Base-by-base conservation (phyloP, 92 coral and sea anemone genomes). In the Metridium senile region DNA sequence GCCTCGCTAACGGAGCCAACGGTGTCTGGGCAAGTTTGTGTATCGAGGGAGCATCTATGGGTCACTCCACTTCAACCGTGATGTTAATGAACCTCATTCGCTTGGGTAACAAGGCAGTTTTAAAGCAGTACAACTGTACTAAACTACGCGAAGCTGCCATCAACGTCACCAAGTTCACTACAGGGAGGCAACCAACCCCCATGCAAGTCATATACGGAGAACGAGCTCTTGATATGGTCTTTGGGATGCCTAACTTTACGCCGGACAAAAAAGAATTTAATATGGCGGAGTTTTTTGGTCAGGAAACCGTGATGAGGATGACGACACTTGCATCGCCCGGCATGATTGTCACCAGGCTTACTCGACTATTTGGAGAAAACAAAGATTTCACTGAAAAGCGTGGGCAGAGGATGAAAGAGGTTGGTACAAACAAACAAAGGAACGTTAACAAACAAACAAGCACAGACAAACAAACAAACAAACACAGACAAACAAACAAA, bases 11-110 rank as follows among this genome's bases (percentile, higher is more conserved):
- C 71, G 97, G 97, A 62, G 97, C 97, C 0, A 80, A 76, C 58
- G 94, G 94, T 61, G 65, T 90, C 71, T 90, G 94, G 94, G 94
- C 94, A 39, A 88, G 97, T 52, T 76, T 91, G 49, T 84, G 93
- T 51, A 84, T 74, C 39, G 94, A 90, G 73, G 94, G 94, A 47
- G 94, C 93, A 1, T 76, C 90, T 35, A 78, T 91, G 86, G 97
- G 97, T 30, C 97, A 91, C 75, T 88, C 89, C 2, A 84, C 84
- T 74, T 91, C 92, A 27, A 64, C 81, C 11, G 71, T 91, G 26
- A 81, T 82, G 25, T 54, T 91, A 82, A 90, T 90, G 92, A 90
- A 90, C 39, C 74, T 90, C 45, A 74, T 87, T 21, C 81, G 91
- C 20, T 73, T 84, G 74, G 87, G 91, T 34, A 87, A 83, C 82